Evolutionary conservation across 2,888 invertebrate genomes (phyloP).

Genomic region (Drosophila anceps): DNA sequence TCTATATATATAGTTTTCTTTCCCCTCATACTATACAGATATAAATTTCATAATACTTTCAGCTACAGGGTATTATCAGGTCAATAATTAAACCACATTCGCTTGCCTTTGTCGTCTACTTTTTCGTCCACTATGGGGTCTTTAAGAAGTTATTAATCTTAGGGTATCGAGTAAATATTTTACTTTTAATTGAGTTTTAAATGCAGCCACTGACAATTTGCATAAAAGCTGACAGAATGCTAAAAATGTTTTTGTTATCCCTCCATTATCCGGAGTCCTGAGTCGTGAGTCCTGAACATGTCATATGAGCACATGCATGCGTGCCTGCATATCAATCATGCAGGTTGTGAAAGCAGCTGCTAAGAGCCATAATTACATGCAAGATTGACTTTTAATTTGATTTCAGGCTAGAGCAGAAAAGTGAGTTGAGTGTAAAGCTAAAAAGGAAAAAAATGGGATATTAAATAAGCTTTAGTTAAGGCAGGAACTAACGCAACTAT

Average conservation of each 20-base stretch:
- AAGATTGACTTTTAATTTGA: constrained; percentile 85
- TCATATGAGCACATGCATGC: constrained; percentile 23
- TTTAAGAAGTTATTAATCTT: constrained; percentile 72
- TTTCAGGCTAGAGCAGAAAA: constrained; percentile 53
- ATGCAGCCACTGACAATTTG: constrained; percentile 62
- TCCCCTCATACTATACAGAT: too few species aligned
- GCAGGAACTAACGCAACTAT: neutral
- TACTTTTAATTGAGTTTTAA: constrained; percentile 74
- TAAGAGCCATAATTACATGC: constrained; percentile 84
- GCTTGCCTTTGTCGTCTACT: neutral
- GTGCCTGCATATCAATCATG: constrained; percentile 33
- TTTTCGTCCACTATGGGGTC: constrained; percentile 29
- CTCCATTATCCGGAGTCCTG: constrained; percentile 5
- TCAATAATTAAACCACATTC: neutral
- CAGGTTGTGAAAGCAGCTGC: constrained; percentile 54
- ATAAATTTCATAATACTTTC: too few species aligned
- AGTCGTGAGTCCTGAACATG: constrained; percentile 1
- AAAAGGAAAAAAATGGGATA: neutral
- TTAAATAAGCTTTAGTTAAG: neutral
- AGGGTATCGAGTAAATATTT: constrained; percentile 75
- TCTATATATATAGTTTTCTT: neutral
- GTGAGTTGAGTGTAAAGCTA: neutral
- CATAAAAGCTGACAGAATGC: constrained; percentile 57
- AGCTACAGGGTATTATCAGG: constrained; percentile 14
- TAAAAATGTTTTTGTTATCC: constrained; percentile 22